Base-by-base conservation (phyloP, 2,797 vertebrate genomes). In the Diplodus sargus region DNA sequence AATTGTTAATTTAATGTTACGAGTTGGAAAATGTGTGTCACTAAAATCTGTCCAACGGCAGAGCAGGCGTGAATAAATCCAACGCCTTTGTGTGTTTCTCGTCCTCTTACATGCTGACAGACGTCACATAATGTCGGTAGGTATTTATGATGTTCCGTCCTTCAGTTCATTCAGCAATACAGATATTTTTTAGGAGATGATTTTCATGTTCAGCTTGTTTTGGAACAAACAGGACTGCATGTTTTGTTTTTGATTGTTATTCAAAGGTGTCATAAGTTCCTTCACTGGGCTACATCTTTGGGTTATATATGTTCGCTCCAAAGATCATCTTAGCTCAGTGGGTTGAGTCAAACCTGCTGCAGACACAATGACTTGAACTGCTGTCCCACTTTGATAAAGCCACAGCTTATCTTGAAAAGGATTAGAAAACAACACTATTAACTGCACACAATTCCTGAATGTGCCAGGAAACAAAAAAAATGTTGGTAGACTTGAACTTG, bases 61-160 rank as follows among this genome's bases (percentile, higher is more conserved):
- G n/a, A 47, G 22, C 54, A 60, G 56, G 56, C 52, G 30, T 25
- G n/a, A 45, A 12, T 58, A 5, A 57, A 73, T 34, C 18, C 34
- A 58, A 58, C 69, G 3, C 25, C 2, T 49, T 52, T 72, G 18
- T 65, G 47, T 78, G 56, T 72, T 14, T 58, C 25, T 62, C 16
- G 4, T 65, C 15, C 25, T 64, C n/a, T 78, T 5, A 61, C 58
- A 63, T 34, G 71, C 68, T 20, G 30, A 64, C 77, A 61, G 58
- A 65, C 5, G 30, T 20, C 66, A 9, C 59, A 20, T 47, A 0
- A n/a, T 14, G 45, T 48, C 4, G 70, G 69, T 67, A 59, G 56
- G 49, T 76, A 43, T 52, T 5, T 9, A 42, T 18, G 17, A 25
- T n/a, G 25, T 34, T 22, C 23, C 30, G 34, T 68, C 16, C 57